Base-by-base conservation (phyloP, 2,113 vertebrate genomes). In the Ptyas mucosa region DNA sequence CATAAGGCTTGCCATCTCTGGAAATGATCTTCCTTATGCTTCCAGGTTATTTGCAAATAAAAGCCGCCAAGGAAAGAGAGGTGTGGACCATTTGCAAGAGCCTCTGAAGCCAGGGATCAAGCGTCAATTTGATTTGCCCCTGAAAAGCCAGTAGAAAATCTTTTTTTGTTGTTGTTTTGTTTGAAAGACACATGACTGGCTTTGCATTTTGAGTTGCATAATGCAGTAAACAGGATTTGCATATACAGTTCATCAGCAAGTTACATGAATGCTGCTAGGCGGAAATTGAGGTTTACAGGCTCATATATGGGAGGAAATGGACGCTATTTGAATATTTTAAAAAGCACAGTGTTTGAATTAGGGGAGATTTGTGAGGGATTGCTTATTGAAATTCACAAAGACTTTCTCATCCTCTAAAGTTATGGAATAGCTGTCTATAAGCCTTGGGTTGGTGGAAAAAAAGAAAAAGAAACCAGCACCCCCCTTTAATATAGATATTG, bases 181-280 rank as follows among this genome's bases (percentile, higher is more conserved):
- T 81, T 81, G 34, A 23, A 26, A 81, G 49, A 11, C 49, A 18
- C 24, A 15, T 54, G 52, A 75, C 51, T 89, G 4, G 51, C 57
- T 89, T 81, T 69, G 49, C 58, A 91, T 91, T 91, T 91, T 91
- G 49, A 91, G 85, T 87, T 61, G 18, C 75, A 51, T 49, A 49
- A 49, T 61, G 55, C 55, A 51, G 54, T 87, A 86, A 91, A 58
- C 90, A 81, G 49, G 55, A 86, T 92, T 88, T 81, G 61, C 87
- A 89, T 88, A 23, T 34, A 53, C 29, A 49, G 61, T 75, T 49
- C 69, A 12, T 90, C 58, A 81, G 69, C 51, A 34, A 69, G 26
- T 53, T 69, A 21, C 51, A 39, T 11, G 5, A 91, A 85, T 53
- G 12, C n/a, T 81, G 75, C 75, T 21, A 81, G 39, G 23, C 8